These are phyloP conservation scores for Copsychus sechellarum DNA, from an alignment of 2,113 vertebrate species.

Conservation along the genomic window DNA sequence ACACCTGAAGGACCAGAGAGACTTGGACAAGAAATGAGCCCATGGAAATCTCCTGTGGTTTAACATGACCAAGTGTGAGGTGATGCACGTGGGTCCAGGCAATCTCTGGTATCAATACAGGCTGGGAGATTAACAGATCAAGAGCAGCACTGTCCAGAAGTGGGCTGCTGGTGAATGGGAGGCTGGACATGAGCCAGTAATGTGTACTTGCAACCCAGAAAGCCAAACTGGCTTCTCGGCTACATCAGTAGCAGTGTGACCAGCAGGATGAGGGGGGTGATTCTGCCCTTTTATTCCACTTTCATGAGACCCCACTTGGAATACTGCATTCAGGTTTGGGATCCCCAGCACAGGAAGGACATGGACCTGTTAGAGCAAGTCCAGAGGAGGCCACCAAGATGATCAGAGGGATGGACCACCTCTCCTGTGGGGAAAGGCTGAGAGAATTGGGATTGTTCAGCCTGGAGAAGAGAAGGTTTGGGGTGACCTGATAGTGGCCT, in stretches of 20 bases:
- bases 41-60: neutral
- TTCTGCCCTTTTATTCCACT: neutral
- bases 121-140: neutral
- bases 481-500: neutral
- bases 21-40: neutral
- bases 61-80: neutral
- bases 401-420: neutral
- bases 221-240: neutral
- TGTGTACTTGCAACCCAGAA: neutral
- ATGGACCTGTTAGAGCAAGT: neutral
- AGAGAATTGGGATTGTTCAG: neutral
- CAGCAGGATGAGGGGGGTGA: too few species aligned
- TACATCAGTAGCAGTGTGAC: neutral
- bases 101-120: neutral
- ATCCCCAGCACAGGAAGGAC: neutral
- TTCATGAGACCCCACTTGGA: neutral
- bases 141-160: neutral
- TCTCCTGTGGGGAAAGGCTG: neutral
- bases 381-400: neutral
- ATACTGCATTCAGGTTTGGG: neutral
- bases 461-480: neutral
- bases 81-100: neutral
- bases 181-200: neutral
- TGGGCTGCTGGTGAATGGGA: neutral
- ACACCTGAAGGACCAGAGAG: neutral